A percentile compares a stretch with the other conserved stretches of the same genome.
Evolutionary conservation across 2,797 vertebrate genomes (phyloP).

Genomic region (Pangasius mekongensis): DNA sequence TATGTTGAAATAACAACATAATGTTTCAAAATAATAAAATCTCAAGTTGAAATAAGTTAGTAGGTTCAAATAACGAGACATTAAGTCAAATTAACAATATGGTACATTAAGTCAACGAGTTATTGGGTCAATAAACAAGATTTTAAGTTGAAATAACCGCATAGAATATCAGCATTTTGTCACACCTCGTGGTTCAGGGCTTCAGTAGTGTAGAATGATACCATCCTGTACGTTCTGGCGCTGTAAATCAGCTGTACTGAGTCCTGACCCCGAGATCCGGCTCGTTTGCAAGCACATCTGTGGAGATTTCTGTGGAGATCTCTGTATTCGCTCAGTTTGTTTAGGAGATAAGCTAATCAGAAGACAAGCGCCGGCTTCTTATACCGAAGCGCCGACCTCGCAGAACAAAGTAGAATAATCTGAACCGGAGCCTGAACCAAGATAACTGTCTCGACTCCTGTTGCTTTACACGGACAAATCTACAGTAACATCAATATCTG

Average conservation of each 20-base stretch:
- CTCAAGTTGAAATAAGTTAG: not conserved
- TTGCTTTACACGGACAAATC: slow-evolving; percentile 32
- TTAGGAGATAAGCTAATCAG: slow-evolving; percentile 45
- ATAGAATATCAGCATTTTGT: not conserved
- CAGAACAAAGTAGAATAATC: slow-evolving; percentile 20
- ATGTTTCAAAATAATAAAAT: not conserved
- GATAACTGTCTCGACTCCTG: not conserved
- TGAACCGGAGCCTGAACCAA: slow-evolving; percentile 18
- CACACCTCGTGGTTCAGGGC: not conserved
- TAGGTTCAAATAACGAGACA: too few species aligned
- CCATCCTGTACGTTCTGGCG: not conserved
- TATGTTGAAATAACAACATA: not conserved
- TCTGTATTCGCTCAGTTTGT: slow-evolving; percentile 30
- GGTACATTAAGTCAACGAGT: too few species aligned
- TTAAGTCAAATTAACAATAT: too few species aligned
- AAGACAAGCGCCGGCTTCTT: slow-evolving; percentile 4
- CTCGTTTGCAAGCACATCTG: not conserved
- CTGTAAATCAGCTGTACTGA: not conserved
- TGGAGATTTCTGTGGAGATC: slow-evolving; percentile 24
- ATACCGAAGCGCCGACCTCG: slow-evolving; percentile 30
- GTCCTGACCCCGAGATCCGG: not conserved
- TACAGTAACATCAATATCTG: slow-evolving; percentile 51
- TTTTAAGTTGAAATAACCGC: not conserved
- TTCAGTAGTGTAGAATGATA: not conserved
- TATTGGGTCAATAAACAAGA: too few species aligned